A percentile compares a stretch with the other conserved stretches of the same genome.
phyloP scores from a whole-genome alignment of 2,797 vertebrate genomes.

The Cryptoprocta ferox region DNA sequence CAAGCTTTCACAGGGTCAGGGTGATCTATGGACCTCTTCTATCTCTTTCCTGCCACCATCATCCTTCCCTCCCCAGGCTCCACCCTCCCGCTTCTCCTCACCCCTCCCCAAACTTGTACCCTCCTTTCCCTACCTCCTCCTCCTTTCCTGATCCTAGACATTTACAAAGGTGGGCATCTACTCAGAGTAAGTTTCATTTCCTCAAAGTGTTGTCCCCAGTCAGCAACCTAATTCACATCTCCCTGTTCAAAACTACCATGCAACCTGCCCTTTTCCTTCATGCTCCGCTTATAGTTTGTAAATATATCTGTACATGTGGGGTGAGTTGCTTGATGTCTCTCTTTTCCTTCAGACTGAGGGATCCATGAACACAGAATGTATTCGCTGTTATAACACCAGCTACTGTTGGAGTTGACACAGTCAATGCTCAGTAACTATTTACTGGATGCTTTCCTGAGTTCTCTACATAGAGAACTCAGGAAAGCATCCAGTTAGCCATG shows the following conservation, averaged over 20 bases:
- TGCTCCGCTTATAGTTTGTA: background rate
- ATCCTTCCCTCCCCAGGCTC: background rate
- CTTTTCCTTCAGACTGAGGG: background rate
- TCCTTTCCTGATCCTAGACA: background rate
- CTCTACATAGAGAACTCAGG: background rate
- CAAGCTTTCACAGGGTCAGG: background rate
- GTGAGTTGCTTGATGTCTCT: background rate
- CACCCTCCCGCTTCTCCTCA: background rate
- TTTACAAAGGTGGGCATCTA: background rate
- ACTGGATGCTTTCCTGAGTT: no score
- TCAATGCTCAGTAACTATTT: background rate
- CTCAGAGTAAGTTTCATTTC: background rate
- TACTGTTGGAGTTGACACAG: background rate
- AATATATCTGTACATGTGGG: background rate
- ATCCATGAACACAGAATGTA: background rate
- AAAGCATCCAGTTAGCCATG: background rate
- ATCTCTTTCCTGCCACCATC: background rate
- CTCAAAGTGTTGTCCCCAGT: background rate
- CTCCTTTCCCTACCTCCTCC: background rate
- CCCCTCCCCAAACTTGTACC: rapidly evolving
- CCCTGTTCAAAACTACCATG: background rate
- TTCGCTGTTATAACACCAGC: background rate
- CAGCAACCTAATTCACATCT: background rate
- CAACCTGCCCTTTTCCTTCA: background rate
- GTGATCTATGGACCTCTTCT: background rate